A percentile compares a stretch with the other conserved stretches of the same genome.
phyloP scores from a whole-genome alignment of 2,113 vertebrate species.

The Sturnira hondurensis region DNA sequence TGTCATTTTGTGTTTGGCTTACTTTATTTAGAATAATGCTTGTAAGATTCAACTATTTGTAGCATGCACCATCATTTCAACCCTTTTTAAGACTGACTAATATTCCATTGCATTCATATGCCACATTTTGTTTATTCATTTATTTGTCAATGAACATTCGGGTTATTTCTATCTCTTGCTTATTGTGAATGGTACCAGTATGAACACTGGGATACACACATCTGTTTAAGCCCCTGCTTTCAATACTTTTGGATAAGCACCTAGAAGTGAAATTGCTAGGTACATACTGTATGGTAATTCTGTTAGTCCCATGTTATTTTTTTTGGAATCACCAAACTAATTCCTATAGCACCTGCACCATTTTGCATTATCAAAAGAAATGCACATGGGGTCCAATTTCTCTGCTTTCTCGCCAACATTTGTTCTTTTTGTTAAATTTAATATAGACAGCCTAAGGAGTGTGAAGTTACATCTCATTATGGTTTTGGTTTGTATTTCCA shows the following conservation, averaged over 20 bases:
- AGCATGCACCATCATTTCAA: background rate
- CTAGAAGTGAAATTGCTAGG: background rate
- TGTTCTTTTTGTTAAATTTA: background rate
- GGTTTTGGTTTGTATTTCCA: background rate
- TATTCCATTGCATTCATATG: too few species aligned
- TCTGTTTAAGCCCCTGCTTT: too few species aligned
- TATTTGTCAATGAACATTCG: too few species aligned
- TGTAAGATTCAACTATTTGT: background rate
- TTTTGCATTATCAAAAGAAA: background rate
- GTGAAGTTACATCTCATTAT: background rate
- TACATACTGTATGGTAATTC: background rate
- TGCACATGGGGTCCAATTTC: background rate
- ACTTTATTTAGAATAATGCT: background rate
- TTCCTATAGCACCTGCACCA: background rate
- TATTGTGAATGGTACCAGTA: too few species aligned
- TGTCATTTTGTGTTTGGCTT: background rate
- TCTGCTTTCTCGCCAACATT: background rate
- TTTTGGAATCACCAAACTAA: background rate
- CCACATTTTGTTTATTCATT: too few species aligned
- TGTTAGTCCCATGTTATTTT: background rate
- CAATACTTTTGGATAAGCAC: background rate
- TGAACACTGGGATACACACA: too few species aligned
- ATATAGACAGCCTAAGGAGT: background rate
- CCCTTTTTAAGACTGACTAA: too few species aligned
- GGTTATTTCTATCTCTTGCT: too few species aligned